Evolutionary conservation across 2,797 vertebrate genomes (phyloP).

Genomic region (Epinephelus coioides): DNA sequence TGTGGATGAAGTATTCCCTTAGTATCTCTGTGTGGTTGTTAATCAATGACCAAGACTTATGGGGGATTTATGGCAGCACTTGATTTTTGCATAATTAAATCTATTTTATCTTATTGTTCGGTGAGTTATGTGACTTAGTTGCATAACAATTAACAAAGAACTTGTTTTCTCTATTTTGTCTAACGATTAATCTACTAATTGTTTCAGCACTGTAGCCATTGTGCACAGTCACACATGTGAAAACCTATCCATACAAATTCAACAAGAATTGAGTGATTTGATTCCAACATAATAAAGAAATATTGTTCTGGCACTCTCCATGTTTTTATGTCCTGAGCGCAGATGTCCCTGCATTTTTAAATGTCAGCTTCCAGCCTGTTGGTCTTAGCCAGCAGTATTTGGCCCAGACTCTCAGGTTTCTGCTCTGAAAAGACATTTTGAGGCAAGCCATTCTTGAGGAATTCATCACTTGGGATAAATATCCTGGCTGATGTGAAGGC

Average conservation of each 20-base stretch:
- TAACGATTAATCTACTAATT: neutral
- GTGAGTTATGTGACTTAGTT: neutral
- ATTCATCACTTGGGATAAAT: constrained; percentile 74
- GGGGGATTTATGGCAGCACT: too few species aligned
- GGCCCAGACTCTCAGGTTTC: constrained; percentile 65
- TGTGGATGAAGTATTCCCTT: too few species aligned
- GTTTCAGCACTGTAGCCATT: constrained; percentile 4
- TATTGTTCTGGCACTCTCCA: constrained; percentile 33
- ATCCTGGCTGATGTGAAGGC: constrained; percentile 54
- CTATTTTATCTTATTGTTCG: neutral
- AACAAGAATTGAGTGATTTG: constrained; percentile 13
- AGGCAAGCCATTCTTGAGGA: constrained; percentile 64
- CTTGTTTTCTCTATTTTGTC: neutral
- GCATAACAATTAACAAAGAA: neutral
- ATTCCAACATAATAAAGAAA: constrained; percentile 40
- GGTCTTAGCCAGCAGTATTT: constrained; percentile 70
- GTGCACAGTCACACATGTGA: neutral
- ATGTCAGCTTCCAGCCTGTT: constrained; percentile 60
- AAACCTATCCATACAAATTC: constrained; percentile 13
- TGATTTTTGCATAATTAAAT: too few species aligned
- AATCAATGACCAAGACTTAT: too few species aligned
- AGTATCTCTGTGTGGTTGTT: too few species aligned
- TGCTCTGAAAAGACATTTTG: constrained; percentile 66
- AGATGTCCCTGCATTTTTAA: constrained; percentile 70
- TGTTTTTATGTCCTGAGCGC: constrained; percentile 54